Evolutionary conservation across 2,888 invertebrate species (phyloP), one percentile per base, ranked within the genome.

Genomic region (Labia minor): DNA sequence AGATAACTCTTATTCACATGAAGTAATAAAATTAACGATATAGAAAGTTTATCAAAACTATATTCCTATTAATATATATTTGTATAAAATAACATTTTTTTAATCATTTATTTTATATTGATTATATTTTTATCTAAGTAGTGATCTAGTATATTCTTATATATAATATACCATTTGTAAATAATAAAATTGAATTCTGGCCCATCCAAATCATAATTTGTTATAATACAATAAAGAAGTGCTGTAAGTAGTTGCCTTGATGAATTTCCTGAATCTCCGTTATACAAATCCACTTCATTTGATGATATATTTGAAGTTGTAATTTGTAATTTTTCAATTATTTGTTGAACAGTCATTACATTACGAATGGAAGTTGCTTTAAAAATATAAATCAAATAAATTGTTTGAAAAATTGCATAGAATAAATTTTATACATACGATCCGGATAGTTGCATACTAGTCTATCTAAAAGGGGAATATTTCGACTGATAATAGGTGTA

Each of bases 171-270:
- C 49, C 49, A 49, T 49, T 49, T 49, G 21, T 19, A 14, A 21
- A 11, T 20, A 21, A 8, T 19, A 49, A 49, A 8, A 49, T n/a
- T 2, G 14, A 16, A 49, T 49, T 49, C 49, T 3, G 49, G 49
- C 0, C 86, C 85, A 70, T 89, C 89, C 65, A 90, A 77, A 75
- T 90, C 87, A n/a, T 90, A 80, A 64, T 86, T 82, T 1, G 86
- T 86, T 10, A 91, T 79, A 65, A 85, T 76, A 0, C 84, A 88
- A 73, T 84, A 86, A 6, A 91, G 75, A 1, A 88, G 78, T 1
- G 85, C 86, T n/a, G 88, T 86, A 74, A 90, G 88, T 37, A 86
- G 85, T 1, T 61, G 49, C 49, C 49, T 3, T 26, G 26, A 26
- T 26, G 26, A 26, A 26, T 26, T 26, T 16, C 82, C 79, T 67